Evolutionary conservation across 2,888 invertebrate genomes (phyloP).

Genomic region (Acronicta psi): DNA sequence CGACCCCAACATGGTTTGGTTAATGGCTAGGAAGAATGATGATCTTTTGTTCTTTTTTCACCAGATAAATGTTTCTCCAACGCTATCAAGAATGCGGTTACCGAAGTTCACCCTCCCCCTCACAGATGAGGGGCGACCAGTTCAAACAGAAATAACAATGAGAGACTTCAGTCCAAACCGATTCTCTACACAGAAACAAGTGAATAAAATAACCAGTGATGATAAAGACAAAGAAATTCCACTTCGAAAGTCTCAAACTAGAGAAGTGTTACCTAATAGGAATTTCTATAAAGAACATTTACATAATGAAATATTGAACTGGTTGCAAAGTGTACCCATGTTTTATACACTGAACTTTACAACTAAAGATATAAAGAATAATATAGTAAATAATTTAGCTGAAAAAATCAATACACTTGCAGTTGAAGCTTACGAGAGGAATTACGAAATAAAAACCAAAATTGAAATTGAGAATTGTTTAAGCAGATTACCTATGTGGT

Average conservation of each 20-base stretch:
- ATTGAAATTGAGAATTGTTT: slow-evolving; percentile 63
- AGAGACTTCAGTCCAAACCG: slow-evolving; percentile 28
- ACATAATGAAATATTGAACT: slow-evolving; percentile 57
- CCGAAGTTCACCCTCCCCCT: slow-evolving; percentile 21
- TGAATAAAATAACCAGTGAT: slow-evolving; percentile 1
- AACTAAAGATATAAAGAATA: slow-evolving; percentile 58
- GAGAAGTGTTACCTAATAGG: slow-evolving; percentile 31
- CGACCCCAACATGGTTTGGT: too few species aligned
- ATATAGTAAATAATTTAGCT: slow-evolving; percentile 61
- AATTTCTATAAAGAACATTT: slow-evolving; percentile 59
- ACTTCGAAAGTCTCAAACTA: slow-evolving; percentile 15
- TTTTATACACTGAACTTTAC: slow-evolving; percentile 47
- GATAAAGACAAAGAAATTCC: slow-evolving; percentile 1
- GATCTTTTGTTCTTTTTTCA: neutral
- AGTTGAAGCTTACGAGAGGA: slow-evolving; percentile 22
- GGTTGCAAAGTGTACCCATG: slow-evolving; percentile 65
- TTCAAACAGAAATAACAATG: slow-evolving; percentile 44
- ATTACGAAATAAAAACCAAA: slow-evolving; percentile 58
- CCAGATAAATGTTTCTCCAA: slow-evolving; percentile 43
- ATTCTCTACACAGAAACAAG: neutral
- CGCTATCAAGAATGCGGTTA: slow-evolving; percentile 31
- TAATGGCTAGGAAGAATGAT: too few species aligned
- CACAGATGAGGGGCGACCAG: neutral
- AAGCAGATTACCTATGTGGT: slow-evolving; percentile 62
- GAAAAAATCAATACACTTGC: slow-evolving; percentile 59